Conservation (phyloP, 2,888 invertebrate genomes). For the Myopa testacea region DNA sequence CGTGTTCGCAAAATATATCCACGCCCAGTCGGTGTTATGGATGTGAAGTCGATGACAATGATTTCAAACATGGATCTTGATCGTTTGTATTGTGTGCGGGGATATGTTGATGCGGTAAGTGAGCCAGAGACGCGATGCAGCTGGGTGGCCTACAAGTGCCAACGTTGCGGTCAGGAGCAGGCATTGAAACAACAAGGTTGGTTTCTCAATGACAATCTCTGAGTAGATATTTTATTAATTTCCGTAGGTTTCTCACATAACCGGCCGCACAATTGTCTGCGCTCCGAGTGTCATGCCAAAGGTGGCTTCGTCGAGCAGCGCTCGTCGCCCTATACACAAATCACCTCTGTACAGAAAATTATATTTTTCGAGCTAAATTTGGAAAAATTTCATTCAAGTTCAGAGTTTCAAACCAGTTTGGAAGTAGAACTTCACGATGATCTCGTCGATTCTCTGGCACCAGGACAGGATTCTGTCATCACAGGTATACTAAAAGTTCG, state of each 20-base stretch:
- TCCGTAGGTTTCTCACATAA: slow-evolving; percentile 46
- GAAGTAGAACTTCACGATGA: slow-evolving; percentile 89
- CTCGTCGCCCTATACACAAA: slow-evolving; percentile 78
- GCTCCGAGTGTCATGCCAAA: slow-evolving; percentile 56
- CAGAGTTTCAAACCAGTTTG: slow-evolving; percentile 78
- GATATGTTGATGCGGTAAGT: slow-evolving; percentile 86
- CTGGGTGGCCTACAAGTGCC: slow-evolving; percentile 76
- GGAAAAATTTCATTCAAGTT: slow-evolving; percentile 71
- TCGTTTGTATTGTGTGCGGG: slow-evolving; percentile 81
- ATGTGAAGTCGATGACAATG: slow-evolving; percentile 70
- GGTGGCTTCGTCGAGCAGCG: slow-evolving; percentile 72
- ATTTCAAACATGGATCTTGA: slow-evolving; percentile 71
- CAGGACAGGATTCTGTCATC: slow-evolving; percentile 89
- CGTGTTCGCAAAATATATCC: slow-evolving; percentile 67
- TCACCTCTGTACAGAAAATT: slow-evolving; percentile 83
- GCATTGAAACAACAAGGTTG: slow-evolving; percentile 72
- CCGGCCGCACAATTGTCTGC: slow-evolving; percentile 56
- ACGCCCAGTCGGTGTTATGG: slow-evolving; percentile 75
- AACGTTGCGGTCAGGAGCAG: slow-evolving; percentile 69
- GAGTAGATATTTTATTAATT: neutral
- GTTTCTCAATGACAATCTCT: neutral
- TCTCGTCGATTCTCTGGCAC: slow-evolving; percentile 84
- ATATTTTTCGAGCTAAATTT: slow-evolving; percentile 81
- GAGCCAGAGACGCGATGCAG: slow-evolving; percentile 79
- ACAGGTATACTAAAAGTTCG: slow-evolving; percentile 87